Conservation (phyloP, 2,797 vertebrate species). For the Borostomias antarcticus region DNA sequence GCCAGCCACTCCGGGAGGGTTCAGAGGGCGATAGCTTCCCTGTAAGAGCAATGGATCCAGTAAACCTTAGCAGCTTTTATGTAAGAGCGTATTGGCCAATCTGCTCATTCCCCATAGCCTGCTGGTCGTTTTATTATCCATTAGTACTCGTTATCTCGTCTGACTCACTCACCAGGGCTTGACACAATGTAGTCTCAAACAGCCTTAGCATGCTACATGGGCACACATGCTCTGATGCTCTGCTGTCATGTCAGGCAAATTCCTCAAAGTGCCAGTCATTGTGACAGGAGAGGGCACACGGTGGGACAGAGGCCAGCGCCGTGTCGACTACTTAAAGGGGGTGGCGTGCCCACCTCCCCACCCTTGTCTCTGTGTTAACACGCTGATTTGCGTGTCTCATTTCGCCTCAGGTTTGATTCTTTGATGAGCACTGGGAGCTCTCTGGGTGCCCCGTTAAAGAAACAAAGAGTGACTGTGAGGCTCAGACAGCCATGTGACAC, state of each 20-base stretch:
- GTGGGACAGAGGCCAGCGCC: neutral
- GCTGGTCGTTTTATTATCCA: slow-evolving; percentile 41
- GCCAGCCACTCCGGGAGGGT: slow-evolving; percentile 44
- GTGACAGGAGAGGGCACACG: neutral
- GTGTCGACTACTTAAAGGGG: slow-evolving; percentile 6
- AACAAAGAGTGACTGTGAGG: slow-evolving; percentile 23
- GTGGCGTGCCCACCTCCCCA: slow-evolving; percentile 16
- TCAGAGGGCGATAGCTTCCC: slow-evolving; percentile 58
- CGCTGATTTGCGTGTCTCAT: slow-evolving; percentile 29
- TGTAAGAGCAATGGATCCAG: slow-evolving; percentile 51
- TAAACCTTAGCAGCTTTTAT: slow-evolving; percentile 45
- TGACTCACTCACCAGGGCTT: slow-evolving; percentile 56
- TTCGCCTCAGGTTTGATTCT: slow-evolving; percentile 24
- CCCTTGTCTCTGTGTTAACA: slow-evolving; percentile 31
- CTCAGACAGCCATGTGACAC: slow-evolving; percentile 46
- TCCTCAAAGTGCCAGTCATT: slow-evolving; percentile 46
- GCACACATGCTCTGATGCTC: too few relatives aligned
- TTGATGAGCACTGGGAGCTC: slow-evolving; percentile 34
- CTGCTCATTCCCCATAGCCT: slow-evolving; percentile 22
- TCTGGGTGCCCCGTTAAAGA: slow-evolving; percentile 27
- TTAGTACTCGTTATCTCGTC: slow-evolving; percentile 60
- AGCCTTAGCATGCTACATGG: slow-evolving; percentile 31
- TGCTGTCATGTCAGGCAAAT: slow-evolving; percentile 41
- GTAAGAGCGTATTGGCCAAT: slow-evolving; percentile 39
- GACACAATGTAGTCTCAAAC: slow-evolving; percentile 29